Evolutionary conservation across 2,888 invertebrate species (phyloP), one percentile per base, ranked within the genome.

Genomic region (Chalcosyrphus nemorum): DNA sequence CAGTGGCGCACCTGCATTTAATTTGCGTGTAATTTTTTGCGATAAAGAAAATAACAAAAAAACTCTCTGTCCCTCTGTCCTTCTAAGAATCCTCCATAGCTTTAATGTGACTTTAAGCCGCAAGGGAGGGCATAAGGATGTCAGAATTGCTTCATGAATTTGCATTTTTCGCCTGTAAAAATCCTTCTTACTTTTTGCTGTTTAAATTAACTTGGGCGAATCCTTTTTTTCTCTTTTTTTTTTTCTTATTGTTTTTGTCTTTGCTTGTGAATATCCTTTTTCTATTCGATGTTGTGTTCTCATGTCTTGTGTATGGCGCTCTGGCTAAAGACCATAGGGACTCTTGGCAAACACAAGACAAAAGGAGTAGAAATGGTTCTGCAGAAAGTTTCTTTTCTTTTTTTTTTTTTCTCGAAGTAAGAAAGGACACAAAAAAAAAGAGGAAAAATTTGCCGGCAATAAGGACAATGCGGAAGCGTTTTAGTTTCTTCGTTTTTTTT

Each of bases 391-490:
- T 54, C 54, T 24, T 72, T 57, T 71, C 41, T 65, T 59, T 54
- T 38, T 15, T 6, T 15, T 41, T 0, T 57, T 38, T 66, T 6
- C 32, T 7, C n/a, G n/a, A 19, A 57, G 11, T 19, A 21, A 47
- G 13, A 11, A 54, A 4, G 54, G n/a, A 17, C 5, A 29, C 15
- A 59, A n/a, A 11, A 47, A 76, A 57, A 63, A 76, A 78, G 72
- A 24, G 41, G 47, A 41, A 71, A 66, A 63, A 74, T 57, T 78
- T 78, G 78, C 78, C 65, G 52, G 82, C 82, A 84, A 80, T 84
- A 84, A 84, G 82, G 82, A 80, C 82, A 84, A 84, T 84, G 80
- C 82, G 82, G 82, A 84, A 84, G 68, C 80, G 78, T 80, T 84
- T 84, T 80, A 74, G 66, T 84, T 78, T 61, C 50, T 29, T 72